These are phyloP conservation scores for Diploscapter pachys DNA, from an alignment of 1,140 invertebrate genomes.

Conservation along the genomic window DNA sequence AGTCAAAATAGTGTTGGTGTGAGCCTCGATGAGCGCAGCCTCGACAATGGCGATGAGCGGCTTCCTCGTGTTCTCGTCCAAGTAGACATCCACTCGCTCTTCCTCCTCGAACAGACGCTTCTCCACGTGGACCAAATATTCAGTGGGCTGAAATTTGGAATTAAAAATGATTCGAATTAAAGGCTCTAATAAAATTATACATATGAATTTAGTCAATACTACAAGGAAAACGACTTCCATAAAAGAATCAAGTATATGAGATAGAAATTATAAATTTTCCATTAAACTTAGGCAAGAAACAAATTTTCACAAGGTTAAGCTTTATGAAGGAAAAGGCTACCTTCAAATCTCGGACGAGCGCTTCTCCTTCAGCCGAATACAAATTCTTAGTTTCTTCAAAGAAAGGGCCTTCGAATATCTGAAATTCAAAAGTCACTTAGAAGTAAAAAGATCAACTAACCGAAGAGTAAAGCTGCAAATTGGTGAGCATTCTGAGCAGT, in stretches of 20 bases:
- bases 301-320: too few relatives aligned
- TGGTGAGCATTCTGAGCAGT: slow-evolving; percentile 89
- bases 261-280: neutral
- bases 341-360: slow-evolving; percentile 85
- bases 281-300: too few relatives aligned
- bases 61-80: slow-evolving; percentile 86
- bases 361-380: slow-evolving; percentile 85
- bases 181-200: neutral
- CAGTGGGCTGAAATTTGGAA: slow-evolving; percentile 69
- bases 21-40: slow-evolving; percentile 85
- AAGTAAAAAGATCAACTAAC: slow-evolving; percentile 17
- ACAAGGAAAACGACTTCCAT: neutral
- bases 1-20: slow-evolving; percentile 80
- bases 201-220: slow-evolving; percentile 7
- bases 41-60: slow-evolving; percentile 87
- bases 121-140: slow-evolving; percentile 89
- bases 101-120: slow-evolving; percentile 91
- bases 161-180: neutral
- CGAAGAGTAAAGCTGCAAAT: slow-evolving; percentile 81
- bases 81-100: slow-evolving; percentile 84
- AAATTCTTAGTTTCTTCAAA: slow-evolving; percentile 83
- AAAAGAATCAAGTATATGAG: slow-evolving; percentile 3
- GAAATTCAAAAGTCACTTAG: slow-evolving; percentile 28
- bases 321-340: slow-evolving; percentile 37
- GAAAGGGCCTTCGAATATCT: slow-evolving; percentile 67